Percentiles rank a stretch among this genome's conserved stretches.
Evolutionary conservation across 2,888 invertebrate genomes (phyloP).

Genomic region (Encarsia formosa): DNA sequence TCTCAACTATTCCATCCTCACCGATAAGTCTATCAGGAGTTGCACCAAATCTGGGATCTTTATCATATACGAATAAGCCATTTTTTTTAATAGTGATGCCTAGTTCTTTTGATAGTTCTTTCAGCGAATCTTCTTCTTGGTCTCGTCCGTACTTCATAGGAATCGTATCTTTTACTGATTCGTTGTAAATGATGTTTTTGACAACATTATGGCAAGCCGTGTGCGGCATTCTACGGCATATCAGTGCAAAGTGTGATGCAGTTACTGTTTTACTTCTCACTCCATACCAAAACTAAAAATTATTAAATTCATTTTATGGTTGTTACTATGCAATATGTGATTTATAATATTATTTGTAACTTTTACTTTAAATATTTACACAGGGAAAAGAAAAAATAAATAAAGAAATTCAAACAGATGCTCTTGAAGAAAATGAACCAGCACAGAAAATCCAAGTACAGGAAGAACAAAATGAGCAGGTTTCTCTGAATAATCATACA

Average conservation of each 20-base stretch:
- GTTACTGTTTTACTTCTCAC: background rate
- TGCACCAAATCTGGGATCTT: background rate
- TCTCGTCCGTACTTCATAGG: background rate
- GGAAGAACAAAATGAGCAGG: no score
- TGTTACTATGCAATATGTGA: no score
- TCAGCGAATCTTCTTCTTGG: background rate
- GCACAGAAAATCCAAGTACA: no score
- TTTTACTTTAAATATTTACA: no score
- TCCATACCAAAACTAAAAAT: no score
- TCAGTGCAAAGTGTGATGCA: background rate
- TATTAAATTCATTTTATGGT: no score
- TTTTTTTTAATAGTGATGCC: background rate
- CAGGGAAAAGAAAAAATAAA: no score
- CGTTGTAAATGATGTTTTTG: background rate
- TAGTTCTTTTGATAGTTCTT: background rate
- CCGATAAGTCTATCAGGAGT: constrained; percentile 1
- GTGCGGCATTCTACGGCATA: background rate
- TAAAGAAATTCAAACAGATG: no score
- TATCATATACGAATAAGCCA: constrained; percentile 1
- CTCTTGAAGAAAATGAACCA: no score
- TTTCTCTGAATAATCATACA: no score
- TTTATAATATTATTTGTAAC: no score
- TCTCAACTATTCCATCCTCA: constrained; percentile 1
- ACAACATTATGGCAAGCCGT: background rate
- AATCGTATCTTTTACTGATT: background rate